Evolutionary conservation across 1,140 invertebrate species (phyloP), one percentile per base, ranked within the genome.

Genomic region (Bathynomus jamesi): DNA sequence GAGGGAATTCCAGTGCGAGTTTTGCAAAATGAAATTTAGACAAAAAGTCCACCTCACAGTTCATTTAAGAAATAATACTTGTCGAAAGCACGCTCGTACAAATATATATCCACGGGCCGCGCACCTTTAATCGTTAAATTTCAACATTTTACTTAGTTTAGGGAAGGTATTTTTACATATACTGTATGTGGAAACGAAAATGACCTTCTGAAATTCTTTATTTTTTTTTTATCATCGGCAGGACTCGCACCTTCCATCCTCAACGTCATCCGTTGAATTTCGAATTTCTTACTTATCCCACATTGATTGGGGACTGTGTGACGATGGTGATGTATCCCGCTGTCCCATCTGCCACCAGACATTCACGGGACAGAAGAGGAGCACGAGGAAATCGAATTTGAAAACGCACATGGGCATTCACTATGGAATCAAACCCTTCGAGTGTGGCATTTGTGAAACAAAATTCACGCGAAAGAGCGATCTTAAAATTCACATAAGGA

Each of bases 361-460:
- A 60, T 76, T 76, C 65, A 69, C 70, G 28, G 75, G 75, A 61
- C 40, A 11, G 5, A 71, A 63, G 61, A 67, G 69, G 32, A 66
- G 68, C 21, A 68, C 70, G 28, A 69, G 75, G 46, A 78, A 75
- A 67, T 78, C 69, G 70, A 78, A 79, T 69, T 69, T 78, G 28
- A 78, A 78, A 60, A 70, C 71, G 60, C 77, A 78, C 62, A 66
- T 76, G 46, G 71, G 71, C 27, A 77, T 76, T 32, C 85, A 86
- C 78, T 85, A 84, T 17, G 87, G 87, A 1, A 84, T 87, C 76
- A 87, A 87, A 72, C 87, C 87, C 0, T 88, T 86, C 79, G 82
- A 83, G 28, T 88, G 87, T 77, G 75, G 76, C 10, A 84, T 85
- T 3, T 88, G 87, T 77, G 81, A 82, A 4, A 86, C 87, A 70